These are phyloP conservation scores for Deilephila porcellus DNA, from an alignment of 2,888 invertebrate genomes.

Conservation along the genomic window DNA sequence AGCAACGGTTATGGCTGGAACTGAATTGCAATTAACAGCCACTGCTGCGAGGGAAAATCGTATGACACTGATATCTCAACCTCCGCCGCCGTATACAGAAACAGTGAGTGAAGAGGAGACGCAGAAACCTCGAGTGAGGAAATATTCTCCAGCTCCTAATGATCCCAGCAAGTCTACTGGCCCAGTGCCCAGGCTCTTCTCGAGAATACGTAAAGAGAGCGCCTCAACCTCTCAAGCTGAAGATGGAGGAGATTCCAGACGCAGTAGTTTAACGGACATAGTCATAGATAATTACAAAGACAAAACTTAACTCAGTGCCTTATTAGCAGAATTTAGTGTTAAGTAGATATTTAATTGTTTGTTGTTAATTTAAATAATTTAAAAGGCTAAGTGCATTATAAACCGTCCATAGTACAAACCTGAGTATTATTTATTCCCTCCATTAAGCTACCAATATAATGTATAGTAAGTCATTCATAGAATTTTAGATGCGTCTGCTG, in stretches of 20 bases:
- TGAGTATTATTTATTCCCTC: not conserved
- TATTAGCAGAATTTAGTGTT: slow-evolving; percentile 62
- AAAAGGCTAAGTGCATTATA: slow-evolving; percentile 48
- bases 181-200: slow-evolving; percentile 76
- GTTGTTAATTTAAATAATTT: slow-evolving; percentile 49
- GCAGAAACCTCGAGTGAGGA: slow-evolving; percentile 64
- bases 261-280: slow-evolving; percentile 79
- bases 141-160: slow-evolving; percentile 77
- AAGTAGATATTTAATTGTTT: slow-evolving; percentile 55
- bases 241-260: slow-evolving; percentile 65
- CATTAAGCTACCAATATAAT: not conserved
- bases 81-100: slow-evolving; percentile 78
- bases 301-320: slow-evolving; percentile 73
- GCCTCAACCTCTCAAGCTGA: slow-evolving; percentile 54
- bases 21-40: slow-evolving; percentile 75
- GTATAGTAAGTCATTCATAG: too few relatives aligned
- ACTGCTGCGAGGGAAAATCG: slow-evolving; percentile 74
- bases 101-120: slow-evolving; percentile 58
- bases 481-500: too few relatives aligned
- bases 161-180: slow-evolving; percentile 67
- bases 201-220: slow-evolving; percentile 75
- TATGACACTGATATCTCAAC: slow-evolving; percentile 75
- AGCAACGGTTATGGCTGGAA: slow-evolving; percentile 78
- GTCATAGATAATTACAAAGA: slow-evolving; percentile 81
- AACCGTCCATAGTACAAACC: slow-evolving; percentile 59